phyloP scores from a whole-genome alignment of 2,888 invertebrate species.

The Pheosia tremula region DNA sequence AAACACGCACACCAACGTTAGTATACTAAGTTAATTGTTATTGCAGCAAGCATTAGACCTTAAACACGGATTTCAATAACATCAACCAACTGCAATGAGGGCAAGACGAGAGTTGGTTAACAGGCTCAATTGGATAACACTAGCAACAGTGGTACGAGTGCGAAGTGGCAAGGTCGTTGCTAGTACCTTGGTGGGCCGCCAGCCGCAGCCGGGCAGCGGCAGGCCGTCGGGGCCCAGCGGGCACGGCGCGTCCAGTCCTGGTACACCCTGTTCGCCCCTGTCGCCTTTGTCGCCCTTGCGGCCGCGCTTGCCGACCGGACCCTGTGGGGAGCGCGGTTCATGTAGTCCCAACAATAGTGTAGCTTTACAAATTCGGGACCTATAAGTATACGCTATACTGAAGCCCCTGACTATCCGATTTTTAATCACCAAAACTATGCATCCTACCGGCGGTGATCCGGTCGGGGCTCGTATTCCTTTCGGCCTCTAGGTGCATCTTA shows the following conservation, averaged over 20 bases:
- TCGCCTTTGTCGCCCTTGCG: conserved; percentile 96
- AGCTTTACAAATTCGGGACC: not conserved
- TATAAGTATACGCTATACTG: too few relatives aligned
- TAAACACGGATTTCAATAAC: not conserved
- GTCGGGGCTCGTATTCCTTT: too few relatives aligned
- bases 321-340: conserved; percentile 80
- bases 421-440: too few relatives aligned
- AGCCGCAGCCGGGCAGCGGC: conserved; percentile 97
- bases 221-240: conserved; percentile 98
- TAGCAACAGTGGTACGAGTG: not conserved
- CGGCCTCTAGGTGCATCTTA: too few relatives aligned
- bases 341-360: not conserved
- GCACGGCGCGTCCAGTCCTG: conserved; percentile 99
- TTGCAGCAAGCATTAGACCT: not conserved
- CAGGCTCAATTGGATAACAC: not conserved
- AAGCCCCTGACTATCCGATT: too few relatives aligned
- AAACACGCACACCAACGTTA: not conserved
- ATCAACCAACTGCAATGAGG: not conserved
- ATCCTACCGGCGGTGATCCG: too few relatives aligned
- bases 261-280: conserved; percentile 98
- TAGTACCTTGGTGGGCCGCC: conserved; percentile 93
- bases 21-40: not conserved
- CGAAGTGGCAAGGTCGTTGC: not conserved
- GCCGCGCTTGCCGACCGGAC: conserved; percentile 94
- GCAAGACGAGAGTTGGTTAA: too few relatives aligned